Base-by-base conservation (phyloP, 2,888 invertebrate genomes). In the Ephialtes manifestator region DNA sequence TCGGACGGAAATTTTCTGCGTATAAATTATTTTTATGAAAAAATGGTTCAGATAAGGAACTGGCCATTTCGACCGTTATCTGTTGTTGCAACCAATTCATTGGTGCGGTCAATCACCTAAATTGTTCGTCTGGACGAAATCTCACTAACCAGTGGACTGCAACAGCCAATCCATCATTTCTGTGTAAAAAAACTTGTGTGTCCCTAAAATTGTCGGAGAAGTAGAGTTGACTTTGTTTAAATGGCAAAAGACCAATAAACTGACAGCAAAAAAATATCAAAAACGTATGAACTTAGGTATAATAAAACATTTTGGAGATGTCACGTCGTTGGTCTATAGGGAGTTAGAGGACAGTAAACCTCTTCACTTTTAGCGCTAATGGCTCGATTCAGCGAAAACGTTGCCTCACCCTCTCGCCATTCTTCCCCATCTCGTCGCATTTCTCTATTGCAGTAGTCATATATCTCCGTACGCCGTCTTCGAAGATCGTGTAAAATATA, bases 361-460 rank as follows among this genome's bases (percentile, higher is more conserved):
- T 10, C 68, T 43, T 68, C 51, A 35, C 63, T 48, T 71, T 55
- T 70, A 60, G 55, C 63, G 48, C 83, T 85, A 82, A 85, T 72
- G 71, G 67, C 28, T 83, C 83, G 71, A 85, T 83, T 83, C 70
- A 83, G 68, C 68, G 39, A 63, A 79, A 79, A 75, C 58, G 72
- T 31, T 31, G 13, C 11, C 65, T 31, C 74, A 28, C 48, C 48
- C 53, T 15, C 20, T 24, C 76, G 18, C 31, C 51, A 20, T 77
- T 31, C 18, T 48, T 53, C 53, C 31, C 60, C 46, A 20, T 60
- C 48, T 28, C 35, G 43, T 67, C 20, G 18, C 78, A 24, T 63
- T 58, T 58, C 55, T 70, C 51, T 31, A 39, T 70, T 35, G 35
- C 15, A 70, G 31, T 53, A 70, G 31, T 53, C 53, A 31, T 28